Percentiles rank a stretch among this genome's conserved stretches.
Evolutionary conservation across 2,888 invertebrate species (phyloP).

Genomic region (Dasysyrphus tricinctus): DNA sequence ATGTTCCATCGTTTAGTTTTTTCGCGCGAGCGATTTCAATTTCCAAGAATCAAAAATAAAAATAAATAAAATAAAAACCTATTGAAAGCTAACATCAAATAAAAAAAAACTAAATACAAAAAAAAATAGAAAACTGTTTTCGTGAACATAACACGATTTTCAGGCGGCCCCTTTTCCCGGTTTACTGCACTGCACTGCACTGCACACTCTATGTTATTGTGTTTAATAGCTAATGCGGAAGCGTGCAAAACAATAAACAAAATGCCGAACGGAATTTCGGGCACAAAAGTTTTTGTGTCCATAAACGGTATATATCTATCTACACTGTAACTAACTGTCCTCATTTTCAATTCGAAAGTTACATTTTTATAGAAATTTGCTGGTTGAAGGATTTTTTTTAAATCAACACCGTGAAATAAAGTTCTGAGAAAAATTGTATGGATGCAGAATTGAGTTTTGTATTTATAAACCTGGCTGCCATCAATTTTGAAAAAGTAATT

Average conservation of each 20-base stretch:
- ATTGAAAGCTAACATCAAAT: constrained; percentile 41
- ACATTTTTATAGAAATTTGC: no score
- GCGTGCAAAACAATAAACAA: constrained; percentile 58
- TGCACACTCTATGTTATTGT: constrained; percentile 19
- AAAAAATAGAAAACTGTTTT: constrained; percentile 49
- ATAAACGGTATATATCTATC: constrained; percentile 10
- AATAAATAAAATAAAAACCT: constrained; percentile 10
- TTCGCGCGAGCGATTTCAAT: constrained; percentile 68
- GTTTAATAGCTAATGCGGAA: constrained; percentile 54
- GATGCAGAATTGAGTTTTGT: no score
- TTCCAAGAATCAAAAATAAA: constrained; percentile 52
- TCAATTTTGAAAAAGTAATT: no score
- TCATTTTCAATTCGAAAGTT: no score
- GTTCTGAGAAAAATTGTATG: no score
- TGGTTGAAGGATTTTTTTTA: no score
- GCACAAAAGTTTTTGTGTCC: constrained; percentile 6
- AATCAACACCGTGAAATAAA: no score
- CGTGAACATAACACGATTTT: constrained; percentile 71
- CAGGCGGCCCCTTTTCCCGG: constrained; percentile 40
- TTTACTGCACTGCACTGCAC: constrained; percentile 11
- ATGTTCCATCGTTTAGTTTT: constrained; percentile 67
- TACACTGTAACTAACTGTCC: no score
- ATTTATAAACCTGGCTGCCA: no score
- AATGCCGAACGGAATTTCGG: constrained; percentile 53
- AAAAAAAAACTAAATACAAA: no score